Base-by-base conservation (phyloP, 1,140 invertebrate species). In the Gonatopus flavifemur region DNA sequence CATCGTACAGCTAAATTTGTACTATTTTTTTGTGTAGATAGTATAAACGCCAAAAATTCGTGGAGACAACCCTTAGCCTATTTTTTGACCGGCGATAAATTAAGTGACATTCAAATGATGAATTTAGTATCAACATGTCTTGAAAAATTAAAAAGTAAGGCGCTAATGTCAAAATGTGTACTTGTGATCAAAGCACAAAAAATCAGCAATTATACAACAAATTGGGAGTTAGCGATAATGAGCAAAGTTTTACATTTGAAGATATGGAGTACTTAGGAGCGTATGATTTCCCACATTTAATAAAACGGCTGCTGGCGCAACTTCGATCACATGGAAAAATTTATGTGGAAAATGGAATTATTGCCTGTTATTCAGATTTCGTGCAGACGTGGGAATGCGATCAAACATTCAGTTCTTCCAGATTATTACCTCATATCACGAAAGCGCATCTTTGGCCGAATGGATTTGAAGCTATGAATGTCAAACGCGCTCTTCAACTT, bases 381-480 rank as follows among this genome's bases (percentile, higher is more conserved):
- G n/a, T 41, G 6, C 22, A 54, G 12, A 58, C 58, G 8, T 56
- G 49, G 49, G 9, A 46, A 8, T 45, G 44, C 4, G 48, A 58
- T 41, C 28, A n/a, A 20, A 16, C 2, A 6, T 46, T 36, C 16
- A 22, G 25, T 13, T 43, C 51, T 3, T 65, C 54, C 3, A 45
- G 52, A 37, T 32, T 62, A 21, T 40, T 65, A 25, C 43, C 32
- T 2, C 52, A 62, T 32, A 56, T 65, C 20, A 54, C 55, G 1
- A 38, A 54, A 42, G 32, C 36, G n/a, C 56, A 64, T 49, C 30
- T 64, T 2, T 2, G 30, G 13, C 58, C 55, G 21, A 58, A 60
- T 41, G 9, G 15, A 12, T 64, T 60, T 20, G 46, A 64, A 35
- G 33, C 40, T 0, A 65, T 62, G 59, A 63, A 61, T 18, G 55